Base-by-base conservation (phyloP, 2,888 invertebrate species). In the Pantelozetes paolii region DNA sequence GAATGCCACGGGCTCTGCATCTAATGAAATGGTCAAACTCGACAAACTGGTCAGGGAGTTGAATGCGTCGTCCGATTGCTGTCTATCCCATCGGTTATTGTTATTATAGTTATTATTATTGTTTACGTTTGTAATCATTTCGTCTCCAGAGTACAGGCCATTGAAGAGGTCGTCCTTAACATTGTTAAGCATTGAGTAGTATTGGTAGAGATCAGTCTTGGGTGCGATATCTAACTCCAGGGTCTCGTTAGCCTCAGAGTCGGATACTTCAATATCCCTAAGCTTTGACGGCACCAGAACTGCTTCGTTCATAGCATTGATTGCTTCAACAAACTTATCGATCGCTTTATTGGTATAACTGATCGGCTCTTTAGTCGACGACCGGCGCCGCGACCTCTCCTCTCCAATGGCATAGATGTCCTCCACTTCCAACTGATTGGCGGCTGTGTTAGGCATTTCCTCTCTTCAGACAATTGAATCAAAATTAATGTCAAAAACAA, bases 331-430 rank as follows among this genome's bases (percentile, higher is more conserved):
- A 26, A 73, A 73, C n/a, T 28, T 20, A n/a, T 23, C 40, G 18
- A 73, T 73, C 13, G 48, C 73, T 32, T 64, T 64, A 23, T 70
- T 73, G 8, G 73, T 73, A 40, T 70, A 73, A 42, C 9, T 40
- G 15, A 48, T 30, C 11, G 48, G 26, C 23, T 59, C 59, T 32
- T 59, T 59, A 30, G 26, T 26, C 15, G 73, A 73, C 20, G 64
- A 67, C 40, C 73, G 40, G 5, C 73, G 64, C n/a, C 67, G 45
- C 13, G 45, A 50, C 23, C 67, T 30, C 32, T 67, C 48, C n/a
- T 64, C 73, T 1, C 73, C 73, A n/a, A 28, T 69, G 23, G 67
- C 67, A 48, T 67, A 73, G 42, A 73, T 67, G 36, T 73, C 73
- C 13, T 73, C 73, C 23, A 73, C 73, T 32, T 73, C 69, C 28